A percentile compares a stretch with the other conserved stretches of the same genome.
phyloP scores from a whole-genome alignment of 2,113 vertebrate genomes.

The Seriola rivoliana region DNA sequence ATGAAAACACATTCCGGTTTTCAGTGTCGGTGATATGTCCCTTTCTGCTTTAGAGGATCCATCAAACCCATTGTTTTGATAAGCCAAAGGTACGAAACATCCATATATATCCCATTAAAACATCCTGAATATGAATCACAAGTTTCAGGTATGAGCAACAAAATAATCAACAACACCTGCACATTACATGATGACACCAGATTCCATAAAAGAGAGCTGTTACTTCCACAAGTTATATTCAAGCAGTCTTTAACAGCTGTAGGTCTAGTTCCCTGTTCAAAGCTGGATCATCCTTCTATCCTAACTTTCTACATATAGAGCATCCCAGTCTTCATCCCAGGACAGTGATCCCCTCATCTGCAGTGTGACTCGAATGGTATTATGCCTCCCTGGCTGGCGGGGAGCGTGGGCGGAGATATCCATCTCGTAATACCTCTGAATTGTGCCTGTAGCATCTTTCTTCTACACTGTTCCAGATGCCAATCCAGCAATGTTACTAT shows the following conservation, averaged over 20 bases:
- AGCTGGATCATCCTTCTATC: slow-evolving; percentile 1
- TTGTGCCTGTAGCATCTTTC: slow-evolving; percentile 51
- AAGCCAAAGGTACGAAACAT: slow-evolving; percentile 22
- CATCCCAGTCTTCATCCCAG: slow-evolving; percentile 26
- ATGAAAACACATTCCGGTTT: slow-evolving; percentile 13
- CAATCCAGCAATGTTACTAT: slow-evolving; percentile 51
- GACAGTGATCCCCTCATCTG: slow-evolving; percentile 46
- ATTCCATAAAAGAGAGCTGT: neutral
- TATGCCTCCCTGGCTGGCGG: slow-evolving; percentile 46
- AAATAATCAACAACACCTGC: neutral
- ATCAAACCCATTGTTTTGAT: slow-evolving; percentile 33
- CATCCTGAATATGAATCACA: neutral
- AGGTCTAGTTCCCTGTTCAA: neutral
- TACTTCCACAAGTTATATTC: neutral
- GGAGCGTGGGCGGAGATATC: slow-evolving; percentile 56
- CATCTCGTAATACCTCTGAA: slow-evolving; percentile 61
- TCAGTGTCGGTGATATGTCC: slow-evolving; percentile 9
- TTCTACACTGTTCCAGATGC: slow-evolving; percentile 63
- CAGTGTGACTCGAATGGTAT: slow-evolving; percentile 37
- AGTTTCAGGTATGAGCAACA: neutral
- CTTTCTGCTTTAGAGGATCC: slow-evolving; percentile 9
- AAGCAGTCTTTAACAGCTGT: neutral
- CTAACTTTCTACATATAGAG: neutral
- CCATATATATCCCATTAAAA: slow-evolving; percentile 1
- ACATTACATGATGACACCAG: neutral